Evolutionary conservation across 2,797 vertebrate species (phyloP), one percentile per base, ranked within the genome.

Genomic region (Champsocephalus gunnari): DNA sequence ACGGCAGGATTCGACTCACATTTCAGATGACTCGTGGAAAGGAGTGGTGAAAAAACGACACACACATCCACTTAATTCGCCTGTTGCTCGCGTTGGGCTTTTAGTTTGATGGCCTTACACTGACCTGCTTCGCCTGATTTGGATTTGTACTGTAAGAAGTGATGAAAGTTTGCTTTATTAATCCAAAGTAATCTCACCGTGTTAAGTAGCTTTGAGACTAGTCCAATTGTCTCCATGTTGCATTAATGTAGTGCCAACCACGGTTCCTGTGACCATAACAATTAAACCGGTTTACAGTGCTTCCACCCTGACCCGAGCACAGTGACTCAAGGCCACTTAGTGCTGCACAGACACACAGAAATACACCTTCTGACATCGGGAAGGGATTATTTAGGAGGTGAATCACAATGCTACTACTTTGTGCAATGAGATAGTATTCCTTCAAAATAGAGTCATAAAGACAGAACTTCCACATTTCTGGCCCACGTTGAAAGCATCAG

Each of bases 251-350:
- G 12, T 2, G 5, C 10, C 43, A 71, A 71, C 62, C 28, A 38
- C 43, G 16, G 41, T 47, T 66, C 66, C 51, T n/a, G 12, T 64
- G 63, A 71, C 51, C 14, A 32, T 11, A 43, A 70, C 69, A 76
- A 77, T 77, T 73, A 86, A 89, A 82, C 72, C 11, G 4, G 77
- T 82, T 88, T 69, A 69, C 54, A 65, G 57, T 9, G 54, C 75
- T 63, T 58, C n/a, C 17, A 32, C 32, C 66, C 47, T 63, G 21
- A 55, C n/a, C 11, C 38, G 61, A 55, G 44, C 61, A 71, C 10
- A 57, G 5, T 19, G 61, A 47, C 62, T 38, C 34, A 63, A 44
- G 47, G 28, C 24, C 34, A 67, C 9, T 51, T 48, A 24, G 65
- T 51, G 19, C 43, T 57, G 19, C 43, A 55, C 8, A 38, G 14